Conservation (phyloP, 2,888 invertebrate genomes). For the Cantharis rufa region DNA sequence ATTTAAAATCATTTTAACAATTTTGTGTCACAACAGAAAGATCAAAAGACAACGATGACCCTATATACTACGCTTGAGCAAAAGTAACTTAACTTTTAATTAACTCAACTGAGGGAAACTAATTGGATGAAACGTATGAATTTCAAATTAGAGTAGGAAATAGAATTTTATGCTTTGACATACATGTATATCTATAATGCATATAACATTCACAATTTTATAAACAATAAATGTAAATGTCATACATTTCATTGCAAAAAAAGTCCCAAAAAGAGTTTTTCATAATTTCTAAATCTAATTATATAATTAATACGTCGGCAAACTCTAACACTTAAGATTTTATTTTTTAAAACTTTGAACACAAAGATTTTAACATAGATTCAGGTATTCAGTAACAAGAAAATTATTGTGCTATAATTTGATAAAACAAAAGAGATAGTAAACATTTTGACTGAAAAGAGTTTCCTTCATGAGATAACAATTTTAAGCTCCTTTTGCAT, state of each 20-base stretch:
- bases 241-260: too few relatives aligned
- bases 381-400: neutral
- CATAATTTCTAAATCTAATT: too few relatives aligned
- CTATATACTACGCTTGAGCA: neutral
- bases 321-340: neutral
- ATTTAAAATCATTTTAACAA: neutral
- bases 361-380: neutral
- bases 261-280: too few relatives aligned
- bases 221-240: too few relatives aligned
- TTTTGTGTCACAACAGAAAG: neutral
- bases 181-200: neutral
- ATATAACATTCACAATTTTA: too few relatives aligned
- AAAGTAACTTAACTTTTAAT: slow-evolving; percentile 2
- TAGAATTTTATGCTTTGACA: slow-evolving; percentile 2
- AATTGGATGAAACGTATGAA: slow-evolving; percentile 2
- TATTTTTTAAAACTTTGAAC: too few relatives aligned
- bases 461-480: neutral
- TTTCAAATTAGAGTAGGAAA: neutral
- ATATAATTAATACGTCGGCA: too few relatives aligned
- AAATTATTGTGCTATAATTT: neutral
- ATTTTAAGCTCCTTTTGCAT: neutral
- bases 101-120: slow-evolving; percentile 1
- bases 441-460: neutral
- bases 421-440: neutral
- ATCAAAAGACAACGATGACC: slow-evolving; percentile 3